Conservation (phyloP, 2,113 vertebrate species). For the Lepisosteus oculatus region DNA sequence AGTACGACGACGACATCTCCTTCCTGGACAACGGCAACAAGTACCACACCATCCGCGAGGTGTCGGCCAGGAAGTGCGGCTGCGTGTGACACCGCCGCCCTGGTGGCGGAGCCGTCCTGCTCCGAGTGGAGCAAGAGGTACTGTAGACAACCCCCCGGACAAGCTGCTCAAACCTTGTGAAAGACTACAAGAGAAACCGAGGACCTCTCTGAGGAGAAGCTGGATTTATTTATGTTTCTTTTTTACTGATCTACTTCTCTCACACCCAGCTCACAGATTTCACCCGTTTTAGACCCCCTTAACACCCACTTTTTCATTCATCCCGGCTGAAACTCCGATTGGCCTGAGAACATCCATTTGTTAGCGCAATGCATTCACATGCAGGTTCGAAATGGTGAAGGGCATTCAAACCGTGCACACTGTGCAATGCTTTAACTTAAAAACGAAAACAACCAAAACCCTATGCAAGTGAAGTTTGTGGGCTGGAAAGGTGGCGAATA, state of each 20-base stretch:
- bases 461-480: conserved; percentile 1
- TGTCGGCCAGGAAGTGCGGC: conserved; percentile 87
- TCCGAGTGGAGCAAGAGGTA: neutral
- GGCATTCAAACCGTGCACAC: no score
- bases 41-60: conserved; percentile 83
- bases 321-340: no score
- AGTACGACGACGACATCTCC: conserved; percentile 83
- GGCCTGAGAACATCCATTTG: no score
- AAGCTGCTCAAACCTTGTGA: neutral
- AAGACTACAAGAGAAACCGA: neutral
- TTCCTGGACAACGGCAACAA: conserved; percentile 80
- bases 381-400: no score
- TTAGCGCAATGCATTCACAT: no score
- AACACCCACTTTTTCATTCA: no score
- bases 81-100: conserved; percentile 75
- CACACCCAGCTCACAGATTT: no score
- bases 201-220: neutral
- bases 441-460: neutral
- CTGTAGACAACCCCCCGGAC: neutral
- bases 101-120: neutral
- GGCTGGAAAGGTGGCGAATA: neutral
- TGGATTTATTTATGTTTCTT: neutral
- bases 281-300: no score
- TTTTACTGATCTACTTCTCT: neutral
- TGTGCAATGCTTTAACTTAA: no score